A percentile compares a stretch with the other conserved stretches of the same genome.
Evolutionary conservation across 1,140 invertebrate species (phyloP).

Genomic region (Calosoma granatense): DNA sequence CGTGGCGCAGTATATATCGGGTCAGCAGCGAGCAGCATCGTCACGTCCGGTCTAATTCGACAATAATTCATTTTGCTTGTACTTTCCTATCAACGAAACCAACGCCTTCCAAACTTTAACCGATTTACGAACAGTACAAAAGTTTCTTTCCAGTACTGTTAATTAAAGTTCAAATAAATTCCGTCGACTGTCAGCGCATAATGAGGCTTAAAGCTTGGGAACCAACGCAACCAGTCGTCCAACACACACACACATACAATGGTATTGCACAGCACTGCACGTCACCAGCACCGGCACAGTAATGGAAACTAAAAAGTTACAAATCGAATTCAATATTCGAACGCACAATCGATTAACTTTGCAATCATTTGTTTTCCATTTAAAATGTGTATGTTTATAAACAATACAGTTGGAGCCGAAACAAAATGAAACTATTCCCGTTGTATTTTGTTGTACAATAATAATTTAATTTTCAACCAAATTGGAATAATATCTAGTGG

Average conservation of each 20-base stretch:
- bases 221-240: too few relatives aligned
- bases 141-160: too few relatives aligned
- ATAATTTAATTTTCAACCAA: not conserved
- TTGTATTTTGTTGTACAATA: not conserved
- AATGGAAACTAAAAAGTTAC: not conserved
- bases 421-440: not conserved
- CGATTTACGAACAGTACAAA: too few relatives aligned
- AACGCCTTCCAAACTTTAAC: not conserved
- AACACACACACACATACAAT: not conserved
- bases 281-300: too few relatives aligned
- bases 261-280: too few relatives aligned
- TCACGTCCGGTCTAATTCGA: not conserved
- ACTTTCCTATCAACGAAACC: not conserved
- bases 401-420: too few relatives aligned
- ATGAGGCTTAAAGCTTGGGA: too few relatives aligned
- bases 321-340: not conserved
- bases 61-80: slow-evolving; percentile 8
- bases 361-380: not conserved
- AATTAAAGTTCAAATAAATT: too few relatives aligned
- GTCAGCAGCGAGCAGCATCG: too few relatives aligned
- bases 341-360: not conserved
- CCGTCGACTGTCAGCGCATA: too few relatives aligned
- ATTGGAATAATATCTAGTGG: not conserved
- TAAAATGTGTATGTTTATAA: not conserved
- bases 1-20: too few relatives aligned